Evolutionary conservation across 1,140 invertebrate genomes (phyloP).

Genomic region (Procambarus virginalis): DNA sequence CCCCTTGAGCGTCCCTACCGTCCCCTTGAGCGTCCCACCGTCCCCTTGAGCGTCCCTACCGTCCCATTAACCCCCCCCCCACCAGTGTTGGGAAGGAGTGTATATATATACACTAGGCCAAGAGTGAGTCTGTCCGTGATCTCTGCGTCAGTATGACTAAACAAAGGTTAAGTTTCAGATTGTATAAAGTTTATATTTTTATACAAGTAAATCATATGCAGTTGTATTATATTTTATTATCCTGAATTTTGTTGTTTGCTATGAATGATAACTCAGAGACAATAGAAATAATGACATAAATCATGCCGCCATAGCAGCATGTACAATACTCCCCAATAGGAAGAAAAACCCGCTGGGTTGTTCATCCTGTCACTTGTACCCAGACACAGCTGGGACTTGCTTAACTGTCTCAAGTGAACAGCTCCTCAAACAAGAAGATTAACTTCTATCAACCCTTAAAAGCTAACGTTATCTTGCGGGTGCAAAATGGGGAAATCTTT

Average conservation of each 20-base stretch:
- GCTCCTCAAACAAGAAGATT: too few relatives aligned
- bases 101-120: neutral
- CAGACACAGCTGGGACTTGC: too few relatives aligned
- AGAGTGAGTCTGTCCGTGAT: conserved; percentile 27
- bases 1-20: too few relatives aligned
- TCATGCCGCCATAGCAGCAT: too few relatives aligned
- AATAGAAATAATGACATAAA: neutral
- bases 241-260: neutral
- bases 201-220: conserved; percentile 12
- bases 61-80: neutral
- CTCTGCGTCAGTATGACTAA: neutral
- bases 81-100: neutral
- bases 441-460: too few relatives aligned
- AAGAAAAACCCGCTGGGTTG: too few relatives aligned
- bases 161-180: neutral
- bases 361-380: too few relatives aligned
- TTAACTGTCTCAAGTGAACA: too few relatives aligned
- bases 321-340: too few relatives aligned
- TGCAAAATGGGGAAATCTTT: too few relatives aligned
- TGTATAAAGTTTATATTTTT: conserved; percentile 39
- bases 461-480: too few relatives aligned
- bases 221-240: neutral
- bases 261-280: neutral
- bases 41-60: neutral
- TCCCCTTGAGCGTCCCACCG: too few relatives aligned